Evolutionary conservation across 2,888 invertebrate species (phyloP), one percentile per base, ranked within the genome.

Genomic region (Tinea trinotella): DNA sequence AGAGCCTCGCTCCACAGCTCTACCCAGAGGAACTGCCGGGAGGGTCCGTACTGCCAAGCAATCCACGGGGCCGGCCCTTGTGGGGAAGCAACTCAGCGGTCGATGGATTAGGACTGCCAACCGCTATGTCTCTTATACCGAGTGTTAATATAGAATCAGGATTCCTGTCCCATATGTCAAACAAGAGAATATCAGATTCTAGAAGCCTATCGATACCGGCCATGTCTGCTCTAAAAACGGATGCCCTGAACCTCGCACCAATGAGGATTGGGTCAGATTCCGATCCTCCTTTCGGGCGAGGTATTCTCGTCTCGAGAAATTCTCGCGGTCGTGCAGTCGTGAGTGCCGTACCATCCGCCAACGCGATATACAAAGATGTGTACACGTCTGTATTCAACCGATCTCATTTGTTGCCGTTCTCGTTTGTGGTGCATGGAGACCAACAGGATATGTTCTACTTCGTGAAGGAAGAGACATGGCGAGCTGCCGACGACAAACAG

Each of bases 401-500:
- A 61, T 95, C 95, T 0, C 93, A 92, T 72, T 88, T 96, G 64
- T 82, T 97, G 63, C 95, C 95, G 34, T 95, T 96, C 76, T 94
- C 94, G 9, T 93, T 95, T 69, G 92, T 95, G 53, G 92, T 95
- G 22, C 95, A 96, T 74, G 94, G 92, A 61, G 93, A 93, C 13
- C 93, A 94, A 67, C 96, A 96, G 71, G 96, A 97, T 69, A 93
- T 95, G 9, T 96, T 97, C 84, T 96, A 94, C 79, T 97, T 97
- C 71, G 95, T 96, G 13, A 97, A 97, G 70, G 95, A 96, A 68
- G 94, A 95, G 60, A 91, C 93, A 1, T 95, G 95, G 95, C 91
- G 95, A 40, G 94, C 95, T 4, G 92, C 91, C 57, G 95, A 96
- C 65, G 96, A 97, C 70, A 91, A 93, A 61, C 94, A 93, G 59